Conservation (phyloP, 2,113 vertebrate species). For the Colinus virginianus region DNA sequence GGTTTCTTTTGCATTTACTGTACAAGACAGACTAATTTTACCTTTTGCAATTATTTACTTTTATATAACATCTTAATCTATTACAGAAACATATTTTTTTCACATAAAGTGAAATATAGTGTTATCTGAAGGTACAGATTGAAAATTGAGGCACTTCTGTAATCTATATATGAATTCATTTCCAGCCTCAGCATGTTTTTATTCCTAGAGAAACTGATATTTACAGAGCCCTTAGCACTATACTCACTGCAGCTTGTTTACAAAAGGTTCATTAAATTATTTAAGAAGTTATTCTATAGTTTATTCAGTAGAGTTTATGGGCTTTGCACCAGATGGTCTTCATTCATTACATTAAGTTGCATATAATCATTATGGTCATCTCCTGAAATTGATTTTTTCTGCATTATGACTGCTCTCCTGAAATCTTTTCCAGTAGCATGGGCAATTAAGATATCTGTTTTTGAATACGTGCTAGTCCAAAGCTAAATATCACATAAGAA, state of each 20-base stretch:
- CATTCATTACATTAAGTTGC: background rate
- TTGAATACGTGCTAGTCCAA: background rate
- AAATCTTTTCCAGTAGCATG: background rate
- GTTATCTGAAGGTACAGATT: background rate
- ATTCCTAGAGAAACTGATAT: background rate
- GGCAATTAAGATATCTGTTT: background rate
- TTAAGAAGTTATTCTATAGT: background rate
- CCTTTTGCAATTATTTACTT: conserved; percentile 34
- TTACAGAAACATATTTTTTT: background rate
- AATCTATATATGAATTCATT: background rate
- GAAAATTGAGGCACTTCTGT: background rate
- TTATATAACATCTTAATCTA: background rate
- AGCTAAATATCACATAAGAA: background rate
- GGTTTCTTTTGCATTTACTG: background rate
- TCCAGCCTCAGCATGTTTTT: background rate
- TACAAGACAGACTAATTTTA: conserved; percentile 26
- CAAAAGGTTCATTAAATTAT: conserved; percentile 4
- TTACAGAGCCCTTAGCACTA: background rate
- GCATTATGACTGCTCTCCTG: background rate
- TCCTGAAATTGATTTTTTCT: background rate
- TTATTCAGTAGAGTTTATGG: background rate
- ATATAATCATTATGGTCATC: background rate
- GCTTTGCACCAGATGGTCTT: background rate
- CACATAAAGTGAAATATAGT: background rate
- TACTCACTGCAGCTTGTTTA: conserved; percentile 10